Evolutionary conservation across 2,888 invertebrate species (phyloP).

Genomic region (Pheosia gnoma): DNA sequence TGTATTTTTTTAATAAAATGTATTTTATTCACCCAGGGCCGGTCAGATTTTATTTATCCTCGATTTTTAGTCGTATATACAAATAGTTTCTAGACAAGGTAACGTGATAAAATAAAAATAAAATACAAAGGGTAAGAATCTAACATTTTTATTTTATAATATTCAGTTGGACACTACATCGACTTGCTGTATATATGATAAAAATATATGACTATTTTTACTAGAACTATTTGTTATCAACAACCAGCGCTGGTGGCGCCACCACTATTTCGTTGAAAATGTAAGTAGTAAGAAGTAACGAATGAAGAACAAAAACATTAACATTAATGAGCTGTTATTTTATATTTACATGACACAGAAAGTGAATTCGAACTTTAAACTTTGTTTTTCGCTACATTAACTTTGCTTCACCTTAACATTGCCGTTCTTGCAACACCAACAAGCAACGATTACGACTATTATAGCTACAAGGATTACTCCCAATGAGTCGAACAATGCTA

Average conservation of each 20-base stretch:
- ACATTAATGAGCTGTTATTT: too few species aligned
- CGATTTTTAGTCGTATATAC: too few species aligned
- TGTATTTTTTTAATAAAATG: slow-evolving; percentile 50
- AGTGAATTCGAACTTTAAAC: too few species aligned
- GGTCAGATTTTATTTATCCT: too few species aligned
- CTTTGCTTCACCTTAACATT: slow-evolving; percentile 24
- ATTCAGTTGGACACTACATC: too few species aligned
- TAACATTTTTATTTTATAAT: too few species aligned
- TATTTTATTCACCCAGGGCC: slow-evolving; percentile 9
- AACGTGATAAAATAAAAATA: too few species aligned
- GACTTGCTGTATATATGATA: too few species aligned
- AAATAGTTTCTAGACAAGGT: too few species aligned
- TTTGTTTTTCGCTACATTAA: slow-evolving; percentile 5
- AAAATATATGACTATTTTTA: too few species aligned
- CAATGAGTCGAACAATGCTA: slow-evolving; percentile 41
- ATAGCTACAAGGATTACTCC: slow-evolving; percentile 26
- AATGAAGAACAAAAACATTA: neutral
- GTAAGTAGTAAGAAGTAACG: neutral
- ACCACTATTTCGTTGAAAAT: neutral
- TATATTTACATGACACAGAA: too few species aligned
- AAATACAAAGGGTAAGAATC: too few species aligned
- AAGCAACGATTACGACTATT: slow-evolving; percentile 3
- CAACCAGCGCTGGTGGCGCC: neutral
- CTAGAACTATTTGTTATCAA: slow-evolving; percentile 2
- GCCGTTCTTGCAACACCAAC: slow-evolving; percentile 7